phyloP scores from a whole-genome alignment of 2,888 invertebrate genomes.

The Xanthorhoe spadicearia region DNA sequence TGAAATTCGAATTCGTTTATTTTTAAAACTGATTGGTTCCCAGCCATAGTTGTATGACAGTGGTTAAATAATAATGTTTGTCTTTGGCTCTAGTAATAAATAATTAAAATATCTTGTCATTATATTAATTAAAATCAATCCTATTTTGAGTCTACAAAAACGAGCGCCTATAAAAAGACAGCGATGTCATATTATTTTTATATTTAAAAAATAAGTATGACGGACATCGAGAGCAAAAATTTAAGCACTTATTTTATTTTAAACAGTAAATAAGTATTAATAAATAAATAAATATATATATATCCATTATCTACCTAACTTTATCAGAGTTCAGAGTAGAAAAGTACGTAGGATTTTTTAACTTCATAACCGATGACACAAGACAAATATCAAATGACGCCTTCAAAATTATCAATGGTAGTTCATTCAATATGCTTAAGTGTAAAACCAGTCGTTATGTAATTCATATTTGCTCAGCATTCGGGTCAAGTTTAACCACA shows the following conservation, averaged over 20 bases:
- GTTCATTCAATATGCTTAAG: conserved; percentile 24
- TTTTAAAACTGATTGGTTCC: background rate
- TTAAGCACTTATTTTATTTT: too few species aligned
- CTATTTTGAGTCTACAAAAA: background rate
- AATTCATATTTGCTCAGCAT: conserved; percentile 34
- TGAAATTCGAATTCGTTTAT: conserved; percentile 1
- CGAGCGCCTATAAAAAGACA: background rate
- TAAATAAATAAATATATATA: conserved; percentile 1
- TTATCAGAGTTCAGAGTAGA: too few species aligned
- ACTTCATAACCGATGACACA: conserved; percentile 4
- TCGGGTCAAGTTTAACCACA: conserved; percentile 45
- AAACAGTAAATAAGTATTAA: background rate
- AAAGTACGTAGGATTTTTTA: too few species aligned
- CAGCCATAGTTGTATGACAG: background rate
- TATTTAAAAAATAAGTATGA: background rate
- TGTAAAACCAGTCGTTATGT: conserved; percentile 39
- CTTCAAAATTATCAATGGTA: conserved; percentile 13
- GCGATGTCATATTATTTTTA: background rate
- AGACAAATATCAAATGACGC: conserved; percentile 17
- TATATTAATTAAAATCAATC: background rate
- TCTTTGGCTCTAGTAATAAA: background rate
- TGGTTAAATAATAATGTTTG: background rate
- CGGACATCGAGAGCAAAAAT: background rate
- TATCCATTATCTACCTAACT: too few species aligned
- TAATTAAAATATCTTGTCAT: background rate